Evolutionary conservation across 2,113 vertebrate genomes (phyloP).

Genomic region (Oncorhynchus masou): DNA sequence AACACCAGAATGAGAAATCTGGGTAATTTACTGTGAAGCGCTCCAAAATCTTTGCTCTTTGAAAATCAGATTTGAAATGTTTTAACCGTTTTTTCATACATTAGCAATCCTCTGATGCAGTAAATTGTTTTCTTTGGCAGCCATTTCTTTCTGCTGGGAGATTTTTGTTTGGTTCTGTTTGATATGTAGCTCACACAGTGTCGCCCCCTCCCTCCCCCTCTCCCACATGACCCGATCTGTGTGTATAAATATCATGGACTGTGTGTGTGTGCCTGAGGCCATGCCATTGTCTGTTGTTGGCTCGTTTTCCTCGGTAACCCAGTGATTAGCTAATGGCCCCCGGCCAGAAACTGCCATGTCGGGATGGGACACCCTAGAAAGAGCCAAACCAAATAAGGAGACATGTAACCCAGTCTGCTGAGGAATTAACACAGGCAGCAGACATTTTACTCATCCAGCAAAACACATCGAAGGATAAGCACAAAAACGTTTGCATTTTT

Average conservation of each 20-base stretch:
- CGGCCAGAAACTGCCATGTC: conserved; percentile 63
- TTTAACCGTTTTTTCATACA: conserved; percentile 31
- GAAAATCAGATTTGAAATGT: conserved; percentile 36
- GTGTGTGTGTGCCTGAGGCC: conserved; percentile 44
- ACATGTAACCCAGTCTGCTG: conserved; percentile 15
- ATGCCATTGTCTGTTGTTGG: conserved; percentile 56
- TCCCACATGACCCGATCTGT: conserved; percentile 52
- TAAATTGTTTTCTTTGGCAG: conserved; percentile 54
- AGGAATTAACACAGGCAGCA: conserved; percentile 14
- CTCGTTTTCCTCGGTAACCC: conserved; percentile 41
- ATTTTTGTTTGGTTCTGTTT: conserved; percentile 32
- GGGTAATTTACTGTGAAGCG: conserved; percentile 31
- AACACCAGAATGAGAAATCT: conserved; percentile 42
- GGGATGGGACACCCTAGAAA: conserved; percentile 38
- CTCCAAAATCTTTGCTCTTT: conserved; percentile 43
- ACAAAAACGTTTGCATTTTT: conserved; percentile 62
- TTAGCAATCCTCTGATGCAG: conserved; percentile 43
- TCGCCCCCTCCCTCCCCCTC: conserved; percentile 19
- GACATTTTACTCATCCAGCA: conserved; percentile 27
- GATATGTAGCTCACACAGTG: conserved; percentile 28
- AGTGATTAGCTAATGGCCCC: conserved; percentile 42
- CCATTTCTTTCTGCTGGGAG: conserved; percentile 30
- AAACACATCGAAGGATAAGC: conserved; percentile 58
- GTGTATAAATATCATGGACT: conserved; percentile 44
- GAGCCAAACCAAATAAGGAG: conserved; percentile 19